Conservation (phyloP, 2,888 invertebrate genomes). For the Sesamia inferens region DNA sequence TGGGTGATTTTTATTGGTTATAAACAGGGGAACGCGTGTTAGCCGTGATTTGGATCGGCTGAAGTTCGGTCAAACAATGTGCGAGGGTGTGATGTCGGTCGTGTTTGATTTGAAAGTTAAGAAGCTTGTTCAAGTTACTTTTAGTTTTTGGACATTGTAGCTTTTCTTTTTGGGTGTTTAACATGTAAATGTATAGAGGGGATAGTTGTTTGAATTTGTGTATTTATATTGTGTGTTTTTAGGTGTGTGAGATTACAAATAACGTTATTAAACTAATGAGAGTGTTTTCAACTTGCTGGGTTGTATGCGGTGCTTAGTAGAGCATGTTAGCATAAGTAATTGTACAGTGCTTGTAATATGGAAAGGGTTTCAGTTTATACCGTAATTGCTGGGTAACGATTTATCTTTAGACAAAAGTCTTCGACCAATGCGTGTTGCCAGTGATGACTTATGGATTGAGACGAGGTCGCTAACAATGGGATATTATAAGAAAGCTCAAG, state of each 20-base stretch:
- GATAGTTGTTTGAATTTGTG: slow-evolving; percentile 17
- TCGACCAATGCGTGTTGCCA: too few relatives aligned
- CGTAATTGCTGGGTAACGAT: neutral
- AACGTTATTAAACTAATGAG: slow-evolving; percentile 3
- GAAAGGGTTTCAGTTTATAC: neutral
- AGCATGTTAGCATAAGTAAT: slow-evolving; percentile 32
- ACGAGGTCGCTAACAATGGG: too few relatives aligned
- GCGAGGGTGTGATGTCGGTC: slow-evolving; percentile 67
- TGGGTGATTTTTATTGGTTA: slow-evolving; percentile 87
- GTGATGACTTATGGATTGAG: too few relatives aligned
- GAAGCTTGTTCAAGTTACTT: slow-evolving; percentile 62
- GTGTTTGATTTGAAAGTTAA: slow-evolving; percentile 74
- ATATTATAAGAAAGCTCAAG: too few relatives aligned
- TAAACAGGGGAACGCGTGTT: slow-evolving; percentile 82
- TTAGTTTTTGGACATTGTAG: slow-evolving; percentile 48
- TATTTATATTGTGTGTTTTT: neutral
- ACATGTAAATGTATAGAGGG: slow-evolving; percentile 25
- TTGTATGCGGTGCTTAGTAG: slow-evolving; percentile 8
- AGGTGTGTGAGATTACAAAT: neutral
- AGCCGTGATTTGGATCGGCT: slow-evolving; percentile 79
- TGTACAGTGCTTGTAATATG: neutral
- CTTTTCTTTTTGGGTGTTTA: slow-evolving; percentile 48
- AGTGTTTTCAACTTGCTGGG: neutral
- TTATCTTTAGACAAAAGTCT: too few relatives aligned
- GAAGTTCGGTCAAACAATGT: slow-evolving; percentile 81